Base-by-base conservation (phyloP, 2,797 vertebrate species). In the Hoplostethus atlanticus region DNA sequence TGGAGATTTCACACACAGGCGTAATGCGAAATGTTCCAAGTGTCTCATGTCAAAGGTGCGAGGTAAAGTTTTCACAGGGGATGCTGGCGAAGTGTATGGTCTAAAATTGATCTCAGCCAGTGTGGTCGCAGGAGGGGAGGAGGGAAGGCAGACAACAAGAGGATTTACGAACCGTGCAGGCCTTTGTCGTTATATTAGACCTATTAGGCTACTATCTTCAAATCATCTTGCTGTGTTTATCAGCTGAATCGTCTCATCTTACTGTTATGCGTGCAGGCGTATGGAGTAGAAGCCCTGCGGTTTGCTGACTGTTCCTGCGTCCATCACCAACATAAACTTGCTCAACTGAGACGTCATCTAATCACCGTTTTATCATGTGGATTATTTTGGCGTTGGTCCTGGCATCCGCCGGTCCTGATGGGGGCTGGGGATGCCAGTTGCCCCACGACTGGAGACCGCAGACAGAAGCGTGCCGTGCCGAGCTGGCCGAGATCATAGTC, bases 401-500 rank as follows among this genome's bases (percentile, higher is more conserved):
- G 55, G 85, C 87, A 7, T 83, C 79, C 40, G 79, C 77, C 36
- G 67, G 76, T 73, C 30, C 91, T 15, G 86, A 81, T 36, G 89
- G 83, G 13, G 75, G 72, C 69, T 78, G 71, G 66, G 94, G 91
- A 1, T 96, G 96, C 73, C 95, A 96, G 79, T 80, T 96, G 50
- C 93, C 95, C 76, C 92, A 93, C 64, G 95, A 96, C 91, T 96
- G 95, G 95, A 93, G 95, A 92, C 95, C 95, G 17, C 96, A 96
- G 86, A 96, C 94, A 1, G 96, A 96, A 86, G 92, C 94, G 57
- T 96, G 96, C 84, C 93, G 96, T 5, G 95, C 95, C 3, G 96
- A 96, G 81, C 88, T 96, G 75, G 95, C 95, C 7, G 95, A 96
- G 92, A 96, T 95, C 68, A 96, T 96, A 6, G 94, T 96, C 5